Evolutionary conservation across 2,113 vertebrate species (phyloP).

Genomic region (Upupa epops): DNA sequence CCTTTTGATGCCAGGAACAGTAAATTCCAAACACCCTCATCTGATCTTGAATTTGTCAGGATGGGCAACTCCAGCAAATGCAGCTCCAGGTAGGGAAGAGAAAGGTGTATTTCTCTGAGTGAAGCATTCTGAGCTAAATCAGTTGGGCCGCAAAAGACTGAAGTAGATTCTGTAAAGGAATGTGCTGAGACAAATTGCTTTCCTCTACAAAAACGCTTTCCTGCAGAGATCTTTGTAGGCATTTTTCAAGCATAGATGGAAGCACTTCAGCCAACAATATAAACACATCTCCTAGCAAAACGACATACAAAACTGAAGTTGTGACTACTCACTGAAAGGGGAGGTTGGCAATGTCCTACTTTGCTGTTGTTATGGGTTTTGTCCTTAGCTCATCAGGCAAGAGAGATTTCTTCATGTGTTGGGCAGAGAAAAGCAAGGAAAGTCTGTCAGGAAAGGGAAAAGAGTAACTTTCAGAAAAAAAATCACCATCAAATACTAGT

Average conservation of each 20-base stretch:
- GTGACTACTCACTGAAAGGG: constrained; percentile 63
- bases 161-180: constrained; percentile 29
- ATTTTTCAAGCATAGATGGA: constrained; percentile 31
- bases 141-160: background rate
- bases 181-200: constrained; percentile 57
- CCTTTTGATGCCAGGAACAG: background rate
- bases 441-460: constrained; percentile 28
- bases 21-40: background rate
- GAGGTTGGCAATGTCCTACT: background rate
- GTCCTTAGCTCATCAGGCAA: constrained; percentile 14
- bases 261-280: constrained; percentile 9
- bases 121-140: background rate
- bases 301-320: background rate
- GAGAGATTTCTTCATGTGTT: background rate
- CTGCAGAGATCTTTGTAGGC: constrained; percentile 31
- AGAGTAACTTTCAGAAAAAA: background rate
- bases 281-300: constrained; percentile 8
- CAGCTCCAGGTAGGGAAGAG: background rate
- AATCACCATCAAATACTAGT: background rate
- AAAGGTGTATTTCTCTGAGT: background rate
- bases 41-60: background rate
- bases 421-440: background rate
- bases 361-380: background rate
- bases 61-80: background rate
- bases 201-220: constrained; percentile 37